These are phyloP conservation scores for Rhabditoides inermis DNA, from an alignment of 2,888 invertebrate species.

Conservation along the genomic window DNA sequence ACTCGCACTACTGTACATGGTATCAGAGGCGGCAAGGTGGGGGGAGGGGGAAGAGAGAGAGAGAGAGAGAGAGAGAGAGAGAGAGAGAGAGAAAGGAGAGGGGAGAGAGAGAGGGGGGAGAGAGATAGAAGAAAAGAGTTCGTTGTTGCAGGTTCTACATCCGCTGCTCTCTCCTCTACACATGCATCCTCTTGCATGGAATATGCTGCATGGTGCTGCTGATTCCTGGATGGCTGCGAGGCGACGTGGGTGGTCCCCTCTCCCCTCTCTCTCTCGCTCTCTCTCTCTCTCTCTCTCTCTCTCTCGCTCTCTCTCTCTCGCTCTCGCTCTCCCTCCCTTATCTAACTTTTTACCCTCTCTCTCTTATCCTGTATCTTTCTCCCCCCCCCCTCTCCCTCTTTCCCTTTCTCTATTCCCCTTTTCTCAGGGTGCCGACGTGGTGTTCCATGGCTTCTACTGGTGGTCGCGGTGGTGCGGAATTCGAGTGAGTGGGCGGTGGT, in stretches of 20 bases:
- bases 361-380: no score
- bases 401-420: no score
- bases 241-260: conserved; percentile 22
- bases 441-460: conserved; percentile 23
- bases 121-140: no score
- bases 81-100: conserved; percentile 1
- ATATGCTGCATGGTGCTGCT: conserved; percentile 20
- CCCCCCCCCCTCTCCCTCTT: no score
- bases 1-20: no score
- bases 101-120: background rate
- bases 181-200: conserved; percentile 26
- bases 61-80: background rate
- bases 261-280: no score
- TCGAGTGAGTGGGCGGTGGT: conserved; percentile 14
- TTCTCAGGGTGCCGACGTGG: conserved; percentile 29
- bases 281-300: no score
- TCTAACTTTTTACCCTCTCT: no score
- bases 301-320: no score
- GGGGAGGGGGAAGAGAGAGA: background rate
- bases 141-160: conserved; percentile 11
- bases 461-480: conserved; percentile 32
- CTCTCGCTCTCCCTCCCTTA: no score
- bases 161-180: conserved; percentile 22
- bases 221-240: conserved; percentile 21
- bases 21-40: background rate